These are phyloP conservation scores for Yponomeuta malinellus DNA, from an alignment of 2,888 invertebrate species.

Conservation along the genomic window DNA sequence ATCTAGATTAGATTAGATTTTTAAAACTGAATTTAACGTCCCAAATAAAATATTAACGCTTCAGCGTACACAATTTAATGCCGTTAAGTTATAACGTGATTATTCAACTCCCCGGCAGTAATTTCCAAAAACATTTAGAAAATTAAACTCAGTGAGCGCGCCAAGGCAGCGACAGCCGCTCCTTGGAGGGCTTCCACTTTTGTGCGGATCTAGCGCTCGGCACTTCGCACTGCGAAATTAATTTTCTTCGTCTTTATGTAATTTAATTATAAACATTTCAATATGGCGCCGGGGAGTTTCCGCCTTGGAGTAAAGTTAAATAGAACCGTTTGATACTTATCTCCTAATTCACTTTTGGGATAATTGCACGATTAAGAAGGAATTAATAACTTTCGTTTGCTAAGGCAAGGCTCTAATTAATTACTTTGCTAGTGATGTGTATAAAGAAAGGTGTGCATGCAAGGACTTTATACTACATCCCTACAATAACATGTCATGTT, in stretches of 20 bases:
- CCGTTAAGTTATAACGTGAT: slow-evolving; percentile 74
- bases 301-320: slow-evolving; percentile 70
- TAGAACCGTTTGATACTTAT: slow-evolving; percentile 76
- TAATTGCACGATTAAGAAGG: slow-evolving; percentile 64
- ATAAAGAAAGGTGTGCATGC: background rate
- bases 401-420: background rate
- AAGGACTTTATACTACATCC: background rate
- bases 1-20: no score
- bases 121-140: slow-evolving; percentile 72
- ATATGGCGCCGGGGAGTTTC: slow-evolving; percentile 74
- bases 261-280: slow-evolving; percentile 77
- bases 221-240: slow-evolving; percentile 74
- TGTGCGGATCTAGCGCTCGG: slow-evolving; percentile 49
- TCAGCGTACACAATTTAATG: slow-evolving; percentile 76
- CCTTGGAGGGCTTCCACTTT: slow-evolving; percentile 64
- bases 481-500: no score
- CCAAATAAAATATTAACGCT: slow-evolving; percentile 77
- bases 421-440: background rate
- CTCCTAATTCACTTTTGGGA: slow-evolving; percentile 72
- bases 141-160: slow-evolving; percentile 67
- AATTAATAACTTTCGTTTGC: slow-evolving; percentile 52
- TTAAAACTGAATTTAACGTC: slow-evolving; percentile 54
- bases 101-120: slow-evolving; percentile 66
- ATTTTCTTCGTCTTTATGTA: slow-evolving; percentile 77
- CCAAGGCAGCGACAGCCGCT: slow-evolving; percentile 39